Evolutionary conservation across 2,797 vertebrate species (phyloP), one percentile per base, ranked within the genome.

Genomic region (Cheirogaleus major): DNA sequence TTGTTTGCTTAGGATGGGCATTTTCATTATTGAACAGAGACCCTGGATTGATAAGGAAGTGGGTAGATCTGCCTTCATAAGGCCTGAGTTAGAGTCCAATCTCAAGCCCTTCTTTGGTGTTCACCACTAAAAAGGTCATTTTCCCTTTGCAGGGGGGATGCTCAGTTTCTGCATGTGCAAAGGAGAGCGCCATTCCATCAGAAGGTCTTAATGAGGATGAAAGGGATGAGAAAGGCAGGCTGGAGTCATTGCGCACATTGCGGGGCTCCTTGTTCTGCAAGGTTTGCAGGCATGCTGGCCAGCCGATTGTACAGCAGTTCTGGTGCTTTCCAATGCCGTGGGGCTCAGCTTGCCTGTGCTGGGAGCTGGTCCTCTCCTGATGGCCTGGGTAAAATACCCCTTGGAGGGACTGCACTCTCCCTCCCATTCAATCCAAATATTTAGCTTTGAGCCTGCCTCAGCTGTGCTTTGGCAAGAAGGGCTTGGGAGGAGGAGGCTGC

Each of bases 401-500:
- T 87, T 41, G 67, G 67, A 93, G 95, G 78, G 78, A 57, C 83
- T 93, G 27, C 23, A 92, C 90, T 97, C 78, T 97, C 96, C 96
- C 95, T 96, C 92, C 30, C 90, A n/a, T 97, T 97, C 96, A 96
- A 97, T 97, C 92, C 45, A 96, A 43, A 95, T 98, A 97, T 97
- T 98, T 97, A 97, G 94, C 95, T 97, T 97, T 81, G 0, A 81
- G 72, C 82, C 97, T 97, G 69, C 85, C 30, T 69, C 93, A 81
- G 55, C 86, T 95, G 81, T 91, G 95, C 96, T 98, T 97, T 98
- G 96, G 96, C 91, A 97, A 98, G 96, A 96, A 85, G 93, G 83
- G 81, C 79, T 95, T 76, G 89, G 91, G 80, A 85, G 97, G 88
- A 93, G 97, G 75, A 93, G 91, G 87, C 89, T 25, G n/a, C 94